Evolutionary conservation across 1,140 invertebrate species (phyloP).

Genomic region (Drosophila nigromelanica): DNA sequence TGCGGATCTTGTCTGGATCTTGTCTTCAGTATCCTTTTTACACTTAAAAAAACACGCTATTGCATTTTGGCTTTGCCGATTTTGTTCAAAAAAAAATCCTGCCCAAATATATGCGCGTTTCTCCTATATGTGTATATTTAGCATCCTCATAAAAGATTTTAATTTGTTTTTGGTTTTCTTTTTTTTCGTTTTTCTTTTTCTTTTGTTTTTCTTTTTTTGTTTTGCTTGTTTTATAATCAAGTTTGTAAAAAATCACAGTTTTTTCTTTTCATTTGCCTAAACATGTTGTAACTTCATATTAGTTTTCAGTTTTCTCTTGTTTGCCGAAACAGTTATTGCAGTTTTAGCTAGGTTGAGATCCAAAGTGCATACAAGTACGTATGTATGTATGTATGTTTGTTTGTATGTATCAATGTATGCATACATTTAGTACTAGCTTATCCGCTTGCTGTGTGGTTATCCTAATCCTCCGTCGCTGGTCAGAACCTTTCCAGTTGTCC

Average conservation of each 20-base stretch:
- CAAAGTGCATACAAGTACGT: conserved; percentile 31
- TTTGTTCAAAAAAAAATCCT: conserved; percentile 22
- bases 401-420: conserved; percentile 1
- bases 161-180: neutral
- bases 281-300: conserved; percentile 57
- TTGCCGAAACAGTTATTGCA: conserved; percentile 31
- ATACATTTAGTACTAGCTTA: conserved; percentile 5
- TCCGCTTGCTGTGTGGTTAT: neutral
- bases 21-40: conserved; percentile 22
- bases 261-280: conserved; percentile 78
- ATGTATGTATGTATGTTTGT: conserved; percentile 12
- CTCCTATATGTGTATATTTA: conserved; percentile 3
- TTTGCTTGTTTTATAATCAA: conserved; percentile 72
- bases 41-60: conserved; percentile 1
- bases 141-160: conserved; percentile 27
- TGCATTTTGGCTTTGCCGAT: conserved; percentile 33
- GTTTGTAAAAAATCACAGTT: conserved; percentile 83
- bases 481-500: conserved; percentile 4
- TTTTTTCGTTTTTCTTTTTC: conserved; percentile 29
- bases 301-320: conserved; percentile 29
- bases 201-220: conserved; percentile 43
- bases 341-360: conserved; percentile 39
- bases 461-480: conserved; percentile 3
- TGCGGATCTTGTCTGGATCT: conserved; percentile 25
- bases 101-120: conserved; percentile 7